Evolutionary conservation across 2,888 invertebrate species (phyloP).

Genomic region (Leptopilina drosophilae): DNA sequence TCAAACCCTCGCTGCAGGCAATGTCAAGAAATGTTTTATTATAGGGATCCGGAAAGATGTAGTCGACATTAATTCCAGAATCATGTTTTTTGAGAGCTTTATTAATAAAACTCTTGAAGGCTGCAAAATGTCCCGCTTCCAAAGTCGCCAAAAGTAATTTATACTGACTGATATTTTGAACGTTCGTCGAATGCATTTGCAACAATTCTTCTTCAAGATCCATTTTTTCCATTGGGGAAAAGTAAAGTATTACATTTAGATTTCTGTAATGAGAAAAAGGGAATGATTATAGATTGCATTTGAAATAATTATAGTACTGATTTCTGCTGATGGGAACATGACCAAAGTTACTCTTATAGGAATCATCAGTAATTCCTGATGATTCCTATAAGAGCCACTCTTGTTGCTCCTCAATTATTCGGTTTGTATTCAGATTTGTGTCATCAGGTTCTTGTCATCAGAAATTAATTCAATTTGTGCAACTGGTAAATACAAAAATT

Average conservation of each 20-base stretch:
- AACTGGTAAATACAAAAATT: too few relatives aligned
- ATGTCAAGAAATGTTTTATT: conserved; percentile 81
- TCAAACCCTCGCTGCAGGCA: conserved; percentile 79
- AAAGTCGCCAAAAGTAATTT: conserved; percentile 15
- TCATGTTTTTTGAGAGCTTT: conserved; percentile 17
- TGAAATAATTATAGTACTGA: too few relatives aligned
- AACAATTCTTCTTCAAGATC: conserved; percentile 27
- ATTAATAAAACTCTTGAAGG: conserved; percentile 23
- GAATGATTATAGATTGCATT: not conserved
- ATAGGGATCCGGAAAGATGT: conserved; percentile 80
- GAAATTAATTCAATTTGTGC: too few relatives aligned
- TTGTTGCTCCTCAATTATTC: too few relatives aligned
- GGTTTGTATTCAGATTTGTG: too few relatives aligned
- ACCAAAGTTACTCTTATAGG: too few relatives aligned
- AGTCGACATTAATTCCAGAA: conserved; percentile 77
- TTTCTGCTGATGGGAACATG: too few relatives aligned
- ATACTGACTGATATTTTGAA: not conserved
- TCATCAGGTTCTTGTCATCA: too few relatives aligned
- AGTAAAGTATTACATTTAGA: conserved; percentile 36
- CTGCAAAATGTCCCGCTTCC: conserved; percentile 8
- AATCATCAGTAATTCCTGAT: too few relatives aligned
- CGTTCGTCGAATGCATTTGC: not conserved
- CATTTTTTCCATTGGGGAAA: conserved; percentile 42
- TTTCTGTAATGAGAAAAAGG: conserved; percentile 42
- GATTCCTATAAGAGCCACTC: too few relatives aligned